A percentile compares a stretch with the other conserved stretches of the same genome.
Conservation (phyloP, 37 sponge, comb jelly and placozoan genomes). For the Amphimedon queenslandica region DNA sequence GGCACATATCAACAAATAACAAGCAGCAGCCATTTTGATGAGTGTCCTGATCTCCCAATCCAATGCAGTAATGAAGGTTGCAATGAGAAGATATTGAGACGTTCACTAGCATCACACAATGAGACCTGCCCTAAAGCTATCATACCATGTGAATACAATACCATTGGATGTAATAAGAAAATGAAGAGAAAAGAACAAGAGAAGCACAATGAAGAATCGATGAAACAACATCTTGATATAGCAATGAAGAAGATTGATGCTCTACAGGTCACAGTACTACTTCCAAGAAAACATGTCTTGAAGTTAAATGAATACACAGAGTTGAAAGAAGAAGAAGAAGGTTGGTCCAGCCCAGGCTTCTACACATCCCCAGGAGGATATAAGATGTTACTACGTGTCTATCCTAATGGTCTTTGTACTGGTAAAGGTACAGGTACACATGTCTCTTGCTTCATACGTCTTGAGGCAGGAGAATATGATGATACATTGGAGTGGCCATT, state of each 20-base stretch:
- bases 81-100: background rate
- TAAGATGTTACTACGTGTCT: constrained; percentile 25
- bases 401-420: too few species aligned
- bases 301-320: background rate
- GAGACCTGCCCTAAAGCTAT: background rate
- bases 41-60: background rate
- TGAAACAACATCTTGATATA: background rate
- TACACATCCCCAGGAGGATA: constrained; percentile 21
- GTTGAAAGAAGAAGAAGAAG: background rate
- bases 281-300: too few species aligned
- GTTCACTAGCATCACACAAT: background rate
- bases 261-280: too few species aligned
- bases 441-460: constrained; percentile 2
- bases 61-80: background rate
- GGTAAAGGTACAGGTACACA: constrained; percentile 7
- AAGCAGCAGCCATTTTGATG: background rate
- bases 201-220: background rate
- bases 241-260: too few species aligned
- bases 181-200: background rate
- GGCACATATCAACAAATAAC: background rate
- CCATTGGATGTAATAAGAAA: background rate
- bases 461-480: constrained; percentile 32
- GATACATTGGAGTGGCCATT: constrained; percentile 32
- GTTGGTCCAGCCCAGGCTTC: constrained; percentile 12
- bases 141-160: background rate